Evolutionary conservation across 2,797 vertebrate genomes (phyloP).

Genomic region (Phoeniculus purpureus): DNA sequence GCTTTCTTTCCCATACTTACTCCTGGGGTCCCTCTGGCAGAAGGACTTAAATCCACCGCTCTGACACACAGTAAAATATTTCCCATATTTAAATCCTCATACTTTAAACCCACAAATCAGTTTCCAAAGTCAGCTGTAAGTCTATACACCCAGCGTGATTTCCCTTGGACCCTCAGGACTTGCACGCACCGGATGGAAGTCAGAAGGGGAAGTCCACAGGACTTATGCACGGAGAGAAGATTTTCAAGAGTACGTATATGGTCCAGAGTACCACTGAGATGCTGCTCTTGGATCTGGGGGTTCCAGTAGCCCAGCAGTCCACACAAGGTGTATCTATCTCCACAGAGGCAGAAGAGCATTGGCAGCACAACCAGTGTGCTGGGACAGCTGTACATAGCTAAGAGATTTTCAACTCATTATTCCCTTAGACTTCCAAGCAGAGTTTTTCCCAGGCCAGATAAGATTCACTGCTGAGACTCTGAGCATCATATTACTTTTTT

Average conservation of each 20-base stretch:
- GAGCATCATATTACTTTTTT: not conserved
- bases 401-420: slow-evolving; percentile 53
- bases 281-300: not conserved
- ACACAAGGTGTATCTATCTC: not conserved
- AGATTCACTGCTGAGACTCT: not conserved
- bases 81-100: not conserved
- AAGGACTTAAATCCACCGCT: not conserved
- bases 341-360: not conserved
- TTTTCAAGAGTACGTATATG: not conserved
- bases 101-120: not conserved
- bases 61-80: not conserved
- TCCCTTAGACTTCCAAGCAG: slow-evolving; percentile 9
- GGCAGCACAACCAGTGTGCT: too few relatives aligned
- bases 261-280: not conserved
- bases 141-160: not conserved
- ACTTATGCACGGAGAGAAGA: not conserved
- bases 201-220: not conserved
- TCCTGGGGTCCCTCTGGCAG: not conserved
- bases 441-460: slow-evolving; percentile 21
- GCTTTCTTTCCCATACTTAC: not conserved
- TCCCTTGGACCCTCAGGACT: not conserved
- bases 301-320: not conserved
- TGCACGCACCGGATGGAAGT: not conserved
- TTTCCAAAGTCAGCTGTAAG: slow-evolving; percentile 6
- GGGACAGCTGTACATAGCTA: slow-evolving; percentile 9